A percentile compares a stretch with the other conserved stretches of the same genome.
These are phyloP conservation scores for Psammodynastes pulverulentus DNA, from an alignment of 2,113 vertebrate genomes.

Conservation along the genomic window DNA sequence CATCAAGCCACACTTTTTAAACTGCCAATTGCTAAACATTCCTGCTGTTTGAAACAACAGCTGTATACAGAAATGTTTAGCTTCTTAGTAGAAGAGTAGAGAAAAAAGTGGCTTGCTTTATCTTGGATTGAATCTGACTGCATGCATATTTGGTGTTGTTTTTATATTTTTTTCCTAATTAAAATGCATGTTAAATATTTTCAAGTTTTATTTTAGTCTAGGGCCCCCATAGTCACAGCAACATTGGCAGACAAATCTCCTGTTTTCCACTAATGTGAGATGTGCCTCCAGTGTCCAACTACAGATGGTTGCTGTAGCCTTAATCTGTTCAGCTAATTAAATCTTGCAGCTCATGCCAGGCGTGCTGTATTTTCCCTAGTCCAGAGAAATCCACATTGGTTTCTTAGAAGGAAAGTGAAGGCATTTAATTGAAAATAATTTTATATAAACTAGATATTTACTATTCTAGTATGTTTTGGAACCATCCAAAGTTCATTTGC, in stretches of 20 bases:
- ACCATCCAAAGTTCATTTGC: neutral
- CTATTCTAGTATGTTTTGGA: neutral
- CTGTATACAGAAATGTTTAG: neutral
- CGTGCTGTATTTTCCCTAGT: neutral
- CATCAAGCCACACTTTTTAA: neutral
- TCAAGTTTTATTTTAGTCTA: neutral
- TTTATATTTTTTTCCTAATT: neutral
- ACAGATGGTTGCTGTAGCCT: neutral
- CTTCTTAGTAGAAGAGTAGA: neutral
- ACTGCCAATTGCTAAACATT: neutral
- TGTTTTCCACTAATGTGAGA: neutral
- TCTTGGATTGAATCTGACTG: neutral
- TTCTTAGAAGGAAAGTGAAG: neutral
- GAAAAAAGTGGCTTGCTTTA: neutral
- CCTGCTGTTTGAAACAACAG: neutral
- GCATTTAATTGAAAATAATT: neutral
- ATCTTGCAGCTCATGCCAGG: neutral
- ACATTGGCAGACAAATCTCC: neutral
- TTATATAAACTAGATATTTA: neutral
- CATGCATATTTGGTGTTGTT: neutral
- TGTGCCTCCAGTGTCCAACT: neutral
- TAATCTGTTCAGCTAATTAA: neutral
- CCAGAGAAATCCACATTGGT: neutral
- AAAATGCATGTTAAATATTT: neutral
- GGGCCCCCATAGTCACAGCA: neutral